These are phyloP conservation scores for Orussus abietinus DNA, from an alignment of 1,140 invertebrate species.

Conservation along the genomic window DNA sequence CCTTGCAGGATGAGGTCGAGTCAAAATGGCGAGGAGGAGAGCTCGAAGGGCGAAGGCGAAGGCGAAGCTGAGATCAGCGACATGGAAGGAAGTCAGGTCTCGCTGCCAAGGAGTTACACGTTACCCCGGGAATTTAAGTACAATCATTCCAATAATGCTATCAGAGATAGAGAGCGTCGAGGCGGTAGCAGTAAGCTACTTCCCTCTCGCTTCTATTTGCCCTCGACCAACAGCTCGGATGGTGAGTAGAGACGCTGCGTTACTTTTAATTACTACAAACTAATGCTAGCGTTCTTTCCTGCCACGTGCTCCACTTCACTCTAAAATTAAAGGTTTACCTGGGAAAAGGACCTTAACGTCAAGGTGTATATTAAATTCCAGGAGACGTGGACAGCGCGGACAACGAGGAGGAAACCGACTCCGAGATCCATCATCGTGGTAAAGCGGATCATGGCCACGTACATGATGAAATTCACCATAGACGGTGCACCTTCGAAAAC, in stretches of 20 bases:
- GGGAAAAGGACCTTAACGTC: background rate
- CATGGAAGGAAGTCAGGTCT: slow-evolving; percentile 59
- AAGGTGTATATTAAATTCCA: slow-evolving; percentile 24
- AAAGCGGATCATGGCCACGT: slow-evolving; percentile 17
- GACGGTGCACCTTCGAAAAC: slow-evolving; percentile 27
- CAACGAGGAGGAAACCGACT: slow-evolving; percentile 57
- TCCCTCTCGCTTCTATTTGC: slow-evolving; percentile 62
- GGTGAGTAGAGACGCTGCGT: slow-evolving; percentile 51
- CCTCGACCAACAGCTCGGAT: slow-evolving; percentile 81
- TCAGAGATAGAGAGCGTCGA: slow-evolving; percentile 51
- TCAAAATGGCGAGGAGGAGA: slow-evolving; percentile 44
- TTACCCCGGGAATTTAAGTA: slow-evolving; percentile 81
- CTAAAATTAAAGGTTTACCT: slow-evolving; percentile 5
- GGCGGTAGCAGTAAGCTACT: slow-evolving; percentile 52
- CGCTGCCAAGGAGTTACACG: slow-evolving; percentile 77
- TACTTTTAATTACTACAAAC: slow-evolving; percentile 10
- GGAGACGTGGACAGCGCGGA: slow-evolving; percentile 66
- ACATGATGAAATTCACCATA: slow-evolving; percentile 20
- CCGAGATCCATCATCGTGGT: slow-evolving; percentile 29
- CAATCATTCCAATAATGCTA: slow-evolving; percentile 50
- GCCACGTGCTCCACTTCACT: background rate
- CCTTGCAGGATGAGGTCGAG: slow-evolving; percentile 32
- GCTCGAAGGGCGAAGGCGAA: slow-evolving; percentile 41
- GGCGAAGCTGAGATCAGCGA: slow-evolving; percentile 43
- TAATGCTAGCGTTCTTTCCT: slow-evolving; percentile 1